A percentile compares a stretch with the other conserved stretches of the same genome.
These are phyloP conservation scores for Beroe forskalii DNA, from an alignment of 37 sponge, comb jelly and placozoan species.

Conservation along the genomic window DNA sequence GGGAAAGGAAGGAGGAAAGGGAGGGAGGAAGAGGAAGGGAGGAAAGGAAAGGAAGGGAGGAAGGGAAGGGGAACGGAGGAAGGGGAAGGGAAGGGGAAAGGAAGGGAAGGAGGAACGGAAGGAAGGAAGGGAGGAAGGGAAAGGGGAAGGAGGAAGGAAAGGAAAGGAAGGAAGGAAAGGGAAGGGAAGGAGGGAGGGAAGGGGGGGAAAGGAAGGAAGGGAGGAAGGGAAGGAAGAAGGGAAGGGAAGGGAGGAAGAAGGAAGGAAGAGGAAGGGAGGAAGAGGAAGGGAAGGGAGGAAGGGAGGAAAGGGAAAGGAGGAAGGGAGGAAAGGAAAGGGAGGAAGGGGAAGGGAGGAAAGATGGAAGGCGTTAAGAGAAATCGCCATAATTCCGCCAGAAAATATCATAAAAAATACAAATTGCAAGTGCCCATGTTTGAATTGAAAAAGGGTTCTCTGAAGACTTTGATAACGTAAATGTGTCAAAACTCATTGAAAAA, in stretches of 20 bases:
- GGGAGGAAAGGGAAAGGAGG: neutral
- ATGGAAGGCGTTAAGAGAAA: neutral
- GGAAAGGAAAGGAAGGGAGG: neutral
- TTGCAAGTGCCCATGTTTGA: no score
- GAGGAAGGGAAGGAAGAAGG: neutral
- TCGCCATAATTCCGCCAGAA: no score
- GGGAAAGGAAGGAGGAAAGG: neutral
- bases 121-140: neutral
- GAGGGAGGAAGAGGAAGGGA: neutral
- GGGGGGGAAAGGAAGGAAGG: neutral
- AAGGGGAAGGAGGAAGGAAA: neutral
- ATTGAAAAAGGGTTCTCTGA: no score
- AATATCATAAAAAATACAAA: no score
- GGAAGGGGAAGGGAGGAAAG: neutral
- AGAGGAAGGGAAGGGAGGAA: neutral
- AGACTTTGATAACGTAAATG: no score
- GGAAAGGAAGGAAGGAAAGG: neutral
- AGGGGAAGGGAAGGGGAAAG: neutral
- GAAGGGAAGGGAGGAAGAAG: neutral
- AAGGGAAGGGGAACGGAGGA: neutral
- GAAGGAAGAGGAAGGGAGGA: neutral
- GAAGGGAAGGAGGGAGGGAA: neutral
- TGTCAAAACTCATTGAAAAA: no score
- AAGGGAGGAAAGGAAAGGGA: neutral
- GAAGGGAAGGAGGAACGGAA: neutral